phyloP scores from a whole-genome alignment of 2,888 invertebrate genomes.

The Lamproptera curius region DNA sequence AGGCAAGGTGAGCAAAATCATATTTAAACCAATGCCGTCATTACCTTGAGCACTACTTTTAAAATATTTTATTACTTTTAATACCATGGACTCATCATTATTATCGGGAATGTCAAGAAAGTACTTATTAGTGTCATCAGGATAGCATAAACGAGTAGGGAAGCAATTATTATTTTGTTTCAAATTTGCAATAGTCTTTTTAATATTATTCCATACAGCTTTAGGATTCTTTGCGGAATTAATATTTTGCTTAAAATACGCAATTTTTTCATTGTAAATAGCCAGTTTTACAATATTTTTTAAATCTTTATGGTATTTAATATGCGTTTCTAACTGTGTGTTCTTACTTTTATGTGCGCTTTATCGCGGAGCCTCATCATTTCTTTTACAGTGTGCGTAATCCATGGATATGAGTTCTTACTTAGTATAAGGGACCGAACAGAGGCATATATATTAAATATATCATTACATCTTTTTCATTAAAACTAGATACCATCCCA shows the following conservation, averaged over 20 bases:
- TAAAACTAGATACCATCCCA: neutral
- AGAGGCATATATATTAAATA: neutral
- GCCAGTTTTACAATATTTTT: neutral
- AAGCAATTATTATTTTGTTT: neutral
- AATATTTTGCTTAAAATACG: neutral
- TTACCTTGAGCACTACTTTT: conserved; percentile 1
- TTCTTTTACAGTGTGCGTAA: neutral
- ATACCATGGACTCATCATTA: neutral
- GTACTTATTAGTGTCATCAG: conserved; percentile 6
- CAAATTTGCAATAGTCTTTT: conserved; percentile 2
- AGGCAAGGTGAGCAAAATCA: conserved; percentile 17
- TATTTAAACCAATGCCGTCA: conserved; percentile 16
- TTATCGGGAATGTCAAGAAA: neutral
- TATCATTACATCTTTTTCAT: neutral
- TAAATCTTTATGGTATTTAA: neutral
- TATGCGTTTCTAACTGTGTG: neutral
- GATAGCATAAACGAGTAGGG: neutral
- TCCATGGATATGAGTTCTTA: conserved; percentile 2
- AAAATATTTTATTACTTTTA: neutral
- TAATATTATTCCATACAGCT: neutral
- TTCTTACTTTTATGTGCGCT: neutral
- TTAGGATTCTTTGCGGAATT: neutral
- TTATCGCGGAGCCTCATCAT: conserved; percentile 1
- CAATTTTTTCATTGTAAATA: too few relatives aligned
- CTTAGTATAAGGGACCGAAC: neutral